Evolutionary conservation across 2,888 invertebrate species (phyloP), one percentile per base, ranked within the genome.

Genomic region (Pseudanteris insignis): DNA sequence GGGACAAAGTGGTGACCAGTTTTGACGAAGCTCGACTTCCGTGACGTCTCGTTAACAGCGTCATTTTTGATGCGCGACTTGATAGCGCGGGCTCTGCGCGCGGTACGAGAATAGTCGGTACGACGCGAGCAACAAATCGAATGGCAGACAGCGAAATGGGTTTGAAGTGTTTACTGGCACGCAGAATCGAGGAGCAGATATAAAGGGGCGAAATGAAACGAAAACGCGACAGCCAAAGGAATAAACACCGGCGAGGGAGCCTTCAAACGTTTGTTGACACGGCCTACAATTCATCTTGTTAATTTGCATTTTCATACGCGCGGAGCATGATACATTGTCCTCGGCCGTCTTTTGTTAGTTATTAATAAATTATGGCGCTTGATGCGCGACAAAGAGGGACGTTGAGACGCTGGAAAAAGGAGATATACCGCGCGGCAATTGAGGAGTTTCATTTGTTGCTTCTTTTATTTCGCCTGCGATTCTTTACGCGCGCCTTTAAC

Each of bases 51-150:
- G n/a, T n/a, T n/a, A n/a, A n/a, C n/a, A n/a, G n/a, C n/a, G n/a
- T n/a, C n/a, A n/a, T n/a, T n/a, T n/a, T n/a, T n/a, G n/a, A n/a
- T n/a, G n/a, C n/a, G n/a, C n/a, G n/a, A n/a, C n/a, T n/a, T n/a
- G n/a, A n/a, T n/a, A n/a, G n/a, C n/a, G n/a, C n/a, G n/a, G n/a
- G n/a, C n/a, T n/a, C n/a, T n/a, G n/a, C n/a, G n/a, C n/a, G n/a
- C n/a, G 58, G 61, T 63, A 67, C 70, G 59, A 69, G 68, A 71
- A 71, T 71, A 71, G 70, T 70, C 41, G 62, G 59, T 51, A 68
- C 68, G 64, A 61, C 64, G 64, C 51, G 29, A 64, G 38, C 58
- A 68, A 62, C 67, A 69, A 70, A 69, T 70, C 69, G 67, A 71
- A 66, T 30, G 54, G 47, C 60, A 38, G 48, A 50, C 66, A 58